Base-by-base conservation (phyloP, 2,888 invertebrate species). In the Eupeodes luniger region DNA sequence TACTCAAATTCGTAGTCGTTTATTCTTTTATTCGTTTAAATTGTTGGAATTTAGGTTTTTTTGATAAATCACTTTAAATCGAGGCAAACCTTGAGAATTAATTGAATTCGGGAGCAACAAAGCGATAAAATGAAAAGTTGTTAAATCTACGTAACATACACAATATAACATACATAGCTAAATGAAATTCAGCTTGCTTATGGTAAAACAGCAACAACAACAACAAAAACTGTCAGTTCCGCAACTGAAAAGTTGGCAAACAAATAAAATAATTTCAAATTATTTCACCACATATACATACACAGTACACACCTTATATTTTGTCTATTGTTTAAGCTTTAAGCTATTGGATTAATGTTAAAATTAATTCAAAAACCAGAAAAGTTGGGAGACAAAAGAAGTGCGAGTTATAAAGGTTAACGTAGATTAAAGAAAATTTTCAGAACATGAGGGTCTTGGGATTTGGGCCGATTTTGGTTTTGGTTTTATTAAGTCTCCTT, bases 191-290 rank as follows among this genome's bases (percentile, higher is more conserved):
- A 4, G 4, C 27, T 27, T 27, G 27, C 27, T 27, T 27, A 27
- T 27, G 2, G 27, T 27, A 19, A 1, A 19, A 27, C 27, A 27
- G 2, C 2, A 27, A 27, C 27, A 27, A 27, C 27, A 27, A 55
- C n/a, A 19, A 14, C 1, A 47, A 70, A 19, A 72, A 72, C 47
- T 47, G 57, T 59, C 57, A 72, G 44, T 72, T 57, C 10, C 16
- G 12, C 16, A 1, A 55, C 1, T 19, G n/a, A 34, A 47, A 59
- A 72, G 47, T 59, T 72, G 57, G 72, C 59, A n/a, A 72, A 59
- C 57, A 44, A 72, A 59, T 70, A 47, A 59, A 72, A 72, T 72
- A 34, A 72, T 72, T 59, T 57, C n/a, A 72, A 72, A 47, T 72
- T 19, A 59, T 59, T 47, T 34, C n/a, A 72, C 44, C 44, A 27